Evolutionary conservation across 2,888 invertebrate species (phyloP).

Genomic region (Platycheirus albimanus): DNA sequence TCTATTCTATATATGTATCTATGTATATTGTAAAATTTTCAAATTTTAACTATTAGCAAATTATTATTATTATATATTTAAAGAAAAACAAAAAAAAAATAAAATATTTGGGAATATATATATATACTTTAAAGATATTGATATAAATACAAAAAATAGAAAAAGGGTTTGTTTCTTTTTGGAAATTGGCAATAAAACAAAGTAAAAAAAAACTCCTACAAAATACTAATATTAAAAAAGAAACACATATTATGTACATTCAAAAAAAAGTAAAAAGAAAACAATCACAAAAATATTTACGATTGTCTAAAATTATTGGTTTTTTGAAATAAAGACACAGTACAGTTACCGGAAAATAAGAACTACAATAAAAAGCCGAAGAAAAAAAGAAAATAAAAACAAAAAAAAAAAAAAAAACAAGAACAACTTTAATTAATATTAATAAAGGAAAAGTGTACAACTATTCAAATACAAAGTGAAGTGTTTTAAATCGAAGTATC

Average conservation of each 20-base stretch:
- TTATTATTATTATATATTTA: constrained; percentile 42
- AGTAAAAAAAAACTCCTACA: constrained; percentile 29
- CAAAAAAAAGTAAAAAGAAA: constrained; percentile 32
- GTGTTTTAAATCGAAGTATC: not conserved
- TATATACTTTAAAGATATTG: constrained; percentile 44
- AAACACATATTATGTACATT: constrained; percentile 29
- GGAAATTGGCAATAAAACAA: constrained; percentile 42
- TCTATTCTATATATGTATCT: constrained; percentile 67
- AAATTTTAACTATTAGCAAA: constrained; percentile 65
- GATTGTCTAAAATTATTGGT: constrained; percentile 41
- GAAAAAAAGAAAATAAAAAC: constrained; percentile 5
- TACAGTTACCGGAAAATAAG: constrained; percentile 29
- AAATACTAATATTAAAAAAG: constrained; percentile 35
- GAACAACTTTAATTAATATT: constrained; percentile 44
- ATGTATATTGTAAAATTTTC: constrained; percentile 73
- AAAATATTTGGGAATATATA: constrained; percentile 52
- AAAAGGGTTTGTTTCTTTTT: constrained; percentile 57
- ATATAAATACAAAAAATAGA: constrained; percentile 54
- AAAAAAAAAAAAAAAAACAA: constrained; percentile 18
- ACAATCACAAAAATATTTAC: constrained; percentile 24
- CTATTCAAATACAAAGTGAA: constrained; percentile 52
- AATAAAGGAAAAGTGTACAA: constrained; percentile 66
- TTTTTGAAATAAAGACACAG: constrained; percentile 28
- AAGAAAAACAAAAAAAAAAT: constrained; percentile 4
- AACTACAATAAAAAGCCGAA: constrained; percentile 39